phyloP scores from a whole-genome alignment of 2,113 vertebrate species.

The Hemiprocne comata region DNA sequence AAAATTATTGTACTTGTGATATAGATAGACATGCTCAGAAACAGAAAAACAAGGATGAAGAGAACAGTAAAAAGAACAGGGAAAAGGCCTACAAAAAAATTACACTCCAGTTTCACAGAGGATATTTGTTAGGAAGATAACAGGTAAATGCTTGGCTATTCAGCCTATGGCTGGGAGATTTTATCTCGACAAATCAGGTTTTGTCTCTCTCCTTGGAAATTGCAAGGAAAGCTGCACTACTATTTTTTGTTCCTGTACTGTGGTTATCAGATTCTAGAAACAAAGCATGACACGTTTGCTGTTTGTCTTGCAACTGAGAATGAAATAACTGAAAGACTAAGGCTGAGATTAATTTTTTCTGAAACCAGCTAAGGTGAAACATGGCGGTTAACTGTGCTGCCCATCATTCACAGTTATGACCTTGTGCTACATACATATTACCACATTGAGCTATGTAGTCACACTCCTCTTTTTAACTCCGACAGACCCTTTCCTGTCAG shows the following conservation, averaged over 20 bases:
- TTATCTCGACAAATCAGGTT: constrained; percentile 18
- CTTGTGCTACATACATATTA: neutral
- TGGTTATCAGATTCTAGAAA: constrained; percentile 51
- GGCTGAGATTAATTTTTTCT: constrained; percentile 33
- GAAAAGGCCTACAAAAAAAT: neutral
- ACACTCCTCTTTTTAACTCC: neutral
- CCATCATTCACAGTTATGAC: neutral
- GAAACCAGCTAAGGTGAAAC: neutral
- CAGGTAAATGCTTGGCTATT: neutral
- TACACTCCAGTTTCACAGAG: neutral
- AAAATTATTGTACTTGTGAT: neutral
- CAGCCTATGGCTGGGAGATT: neutral
- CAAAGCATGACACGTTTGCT: neutral
- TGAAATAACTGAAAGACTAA: neutral
- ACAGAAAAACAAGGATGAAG: neutral
- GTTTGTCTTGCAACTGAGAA: neutral
- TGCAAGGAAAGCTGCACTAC: neutral
- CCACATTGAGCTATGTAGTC: neutral
- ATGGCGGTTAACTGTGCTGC: neutral
- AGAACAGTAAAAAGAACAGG: neutral
- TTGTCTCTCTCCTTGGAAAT: neutral
- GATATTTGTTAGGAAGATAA: constrained; percentile 13
- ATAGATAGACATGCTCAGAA: neutral
- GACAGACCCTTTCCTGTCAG: neutral
- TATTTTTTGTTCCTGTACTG: neutral